A percentile compares a stretch with the other conserved stretches of the same genome.
Evolutionary conservation across 30 jellyfish, hydroid and myxozoan species (phyloP).

Genomic region (Clytia hemisphaerica): DNA sequence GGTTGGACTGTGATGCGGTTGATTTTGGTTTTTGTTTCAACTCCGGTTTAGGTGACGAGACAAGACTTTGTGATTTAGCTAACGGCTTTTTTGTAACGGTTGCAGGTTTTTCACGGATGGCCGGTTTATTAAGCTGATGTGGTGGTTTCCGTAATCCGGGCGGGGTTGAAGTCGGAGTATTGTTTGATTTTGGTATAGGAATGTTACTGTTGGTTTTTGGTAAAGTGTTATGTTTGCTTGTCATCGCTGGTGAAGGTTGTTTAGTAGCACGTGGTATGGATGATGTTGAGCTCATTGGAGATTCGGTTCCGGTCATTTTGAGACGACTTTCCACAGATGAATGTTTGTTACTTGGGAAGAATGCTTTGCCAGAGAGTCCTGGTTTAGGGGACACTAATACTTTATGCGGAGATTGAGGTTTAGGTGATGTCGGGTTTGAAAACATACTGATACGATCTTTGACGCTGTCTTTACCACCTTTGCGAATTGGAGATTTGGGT

Average conservation of each 20-base stretch:
- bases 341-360: background rate
- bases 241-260: too few relatives aligned
- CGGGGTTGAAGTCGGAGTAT: too few relatives aligned
- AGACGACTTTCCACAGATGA: too few relatives aligned
- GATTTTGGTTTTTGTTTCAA: background rate
- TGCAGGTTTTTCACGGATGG: background rate
- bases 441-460: constrained; percentile 15
- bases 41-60: background rate
- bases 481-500: background rate
- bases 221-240: too few relatives aligned
- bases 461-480: constrained; percentile 8
- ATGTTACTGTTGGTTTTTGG: too few relatives aligned
- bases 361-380: background rate
- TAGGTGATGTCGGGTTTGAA: background rate
- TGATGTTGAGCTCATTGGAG: background rate
- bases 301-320: too few relatives aligned
- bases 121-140: constrained; percentile 7
- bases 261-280: too few relatives aligned
- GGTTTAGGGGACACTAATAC: background rate
- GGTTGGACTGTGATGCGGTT: background rate
- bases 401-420: background rate
- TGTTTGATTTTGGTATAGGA: too few relatives aligned
- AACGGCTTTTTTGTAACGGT: constrained; percentile 3
- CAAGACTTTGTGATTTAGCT: background rate
- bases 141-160: too few relatives aligned